Evolutionary conservation across 92 coral and sea anemone genomes (phyloP), one percentile per base, ranked within the genome.

Genomic region (Paragorgia papillata): DNA sequence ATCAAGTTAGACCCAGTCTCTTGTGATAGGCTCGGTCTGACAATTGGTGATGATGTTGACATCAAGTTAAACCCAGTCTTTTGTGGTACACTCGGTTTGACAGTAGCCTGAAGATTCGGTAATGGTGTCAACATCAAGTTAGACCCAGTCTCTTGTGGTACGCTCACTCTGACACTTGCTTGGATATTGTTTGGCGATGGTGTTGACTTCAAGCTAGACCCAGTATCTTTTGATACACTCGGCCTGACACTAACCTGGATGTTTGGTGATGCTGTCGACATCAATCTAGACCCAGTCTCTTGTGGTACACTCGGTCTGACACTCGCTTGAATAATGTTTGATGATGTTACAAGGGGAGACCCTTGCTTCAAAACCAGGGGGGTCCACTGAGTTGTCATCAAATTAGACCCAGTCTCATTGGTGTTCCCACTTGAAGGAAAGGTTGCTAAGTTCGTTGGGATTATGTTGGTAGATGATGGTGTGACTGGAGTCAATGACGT

Each of bases 401-500:
- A 31, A 22, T 22, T 56, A 56, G 62, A 13, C 7, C 62, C 62
- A 56, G 62, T 17, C 15, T 46, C 15, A 9, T 46, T n/a, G 15
- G 14, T 2, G 14, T 7, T 46, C 10, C 43, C 10, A 4, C 10
- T 10, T 7, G 53, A 7, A 37, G 43, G 43, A 12, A 12, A 37
- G 43, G 6, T 37, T 2, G 15, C n/a, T 46, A 15, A 46, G 15
- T n/a, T 7, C 10, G 62, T 17, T 22, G 3, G 13, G 31, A 28
- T 22, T 22, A 15, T 18, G 33, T 68, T 71, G 25, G 57, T 18
- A n/a, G n/a, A n/a, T 1, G 64, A 51, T 30, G 78, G 78, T 29
- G 78, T 71, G 1, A 53, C 78, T 0, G 78, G 78, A 18, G 58
- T 68, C 4, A 44, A 24, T 39, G 33, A 49, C 8, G 62, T 3